A percentile compares a stretch with the other conserved stretches of the same genome.
These are phyloP conservation scores for Erebia epiphron DNA, from an alignment of 2,888 invertebrate genomes.

Conservation along the genomic window DNA sequence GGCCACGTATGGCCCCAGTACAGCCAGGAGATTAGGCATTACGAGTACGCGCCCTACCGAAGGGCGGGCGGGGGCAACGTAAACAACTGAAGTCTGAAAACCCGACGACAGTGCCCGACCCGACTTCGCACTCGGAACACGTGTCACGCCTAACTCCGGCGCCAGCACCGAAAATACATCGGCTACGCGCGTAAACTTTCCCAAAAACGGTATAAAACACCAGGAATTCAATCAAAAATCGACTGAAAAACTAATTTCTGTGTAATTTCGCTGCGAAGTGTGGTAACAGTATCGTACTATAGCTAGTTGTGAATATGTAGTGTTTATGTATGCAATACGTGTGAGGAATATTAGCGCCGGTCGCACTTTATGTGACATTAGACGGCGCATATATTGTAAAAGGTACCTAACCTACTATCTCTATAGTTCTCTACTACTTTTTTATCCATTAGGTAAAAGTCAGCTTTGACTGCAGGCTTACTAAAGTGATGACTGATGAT, in stretches of 20 bases:
- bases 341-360: slow-evolving; percentile 24
- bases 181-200: slow-evolving; percentile 36
- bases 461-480: too few species aligned
- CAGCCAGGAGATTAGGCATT: slow-evolving; percentile 26
- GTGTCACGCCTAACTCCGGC: slow-evolving; percentile 4
- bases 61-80: slow-evolving; percentile 44
- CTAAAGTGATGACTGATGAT: too few species aligned
- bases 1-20: too few species aligned
- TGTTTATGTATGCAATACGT: slow-evolving; percentile 29
- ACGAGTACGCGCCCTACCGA: slow-evolving; percentile 38
- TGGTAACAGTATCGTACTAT: not conserved
- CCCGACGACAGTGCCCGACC: slow-evolving; percentile 34
- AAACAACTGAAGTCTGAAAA: slow-evolving; percentile 41
- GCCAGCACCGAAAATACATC: slow-evolving; percentile 19
- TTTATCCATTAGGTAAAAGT: too few species aligned
- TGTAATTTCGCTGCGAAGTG: not conserved
- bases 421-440: not conserved
- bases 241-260: not conserved
- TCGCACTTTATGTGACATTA: slow-evolving; percentile 34
- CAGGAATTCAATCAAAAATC: slow-evolving; percentile 6
- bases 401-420: slow-evolving; percentile 16
- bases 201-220: slow-evolving; percentile 17
- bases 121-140: slow-evolving; percentile 26
- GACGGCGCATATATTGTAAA: slow-evolving; percentile 35
- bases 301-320: slow-evolving; percentile 6